Evolutionary conservation across 2,888 invertebrate genomes (phyloP).

Genomic region (Scrobipalpa costella): DNA sequence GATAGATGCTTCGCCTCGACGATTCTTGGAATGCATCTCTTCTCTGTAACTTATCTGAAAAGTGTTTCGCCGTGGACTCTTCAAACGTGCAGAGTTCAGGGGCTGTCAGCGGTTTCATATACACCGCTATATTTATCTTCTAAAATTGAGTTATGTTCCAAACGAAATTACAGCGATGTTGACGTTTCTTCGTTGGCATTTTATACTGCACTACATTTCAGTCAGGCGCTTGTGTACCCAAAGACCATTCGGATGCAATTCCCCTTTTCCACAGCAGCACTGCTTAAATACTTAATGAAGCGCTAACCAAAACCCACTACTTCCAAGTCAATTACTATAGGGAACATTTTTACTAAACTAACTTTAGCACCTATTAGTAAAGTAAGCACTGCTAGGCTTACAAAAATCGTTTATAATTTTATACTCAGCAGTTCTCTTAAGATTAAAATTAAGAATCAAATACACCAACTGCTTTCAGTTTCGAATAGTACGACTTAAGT

Average conservation of each 20-base stretch:
- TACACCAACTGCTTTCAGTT: constrained; percentile 32
- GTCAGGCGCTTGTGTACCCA: background rate
- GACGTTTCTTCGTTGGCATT: background rate
- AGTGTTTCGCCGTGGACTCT: constrained; percentile 31
- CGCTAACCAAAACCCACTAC: constrained; percentile 80
- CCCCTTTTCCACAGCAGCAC: constrained; percentile 44
- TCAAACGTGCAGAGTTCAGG: background rate
- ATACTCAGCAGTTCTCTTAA: constrained; percentile 76
- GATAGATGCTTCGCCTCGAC: constrained; percentile 1
- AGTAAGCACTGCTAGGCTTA: constrained; percentile 77
- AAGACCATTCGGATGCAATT: constrained; percentile 15
- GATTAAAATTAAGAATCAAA: constrained; percentile 66
- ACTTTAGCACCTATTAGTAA: constrained; percentile 76
- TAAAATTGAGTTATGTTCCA: background rate
- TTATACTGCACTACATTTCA: background rate
- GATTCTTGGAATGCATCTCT: constrained; percentile 20
- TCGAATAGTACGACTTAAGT: constrained; percentile 29
- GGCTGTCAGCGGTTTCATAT: background rate
- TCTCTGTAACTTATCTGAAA: constrained; percentile 14
- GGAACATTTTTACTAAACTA: constrained; percentile 86
- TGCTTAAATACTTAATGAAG: constrained; percentile 46
- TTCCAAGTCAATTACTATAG: constrained; percentile 93
- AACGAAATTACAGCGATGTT: background rate
- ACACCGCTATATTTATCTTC: background rate
- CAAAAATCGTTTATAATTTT: constrained; percentile 77